Percentiles rank a stretch among this genome's conserved stretches.
Evolutionary conservation across 2,888 invertebrate genomes (phyloP).

Genomic region (Aspidiotus rigidus): DNA sequence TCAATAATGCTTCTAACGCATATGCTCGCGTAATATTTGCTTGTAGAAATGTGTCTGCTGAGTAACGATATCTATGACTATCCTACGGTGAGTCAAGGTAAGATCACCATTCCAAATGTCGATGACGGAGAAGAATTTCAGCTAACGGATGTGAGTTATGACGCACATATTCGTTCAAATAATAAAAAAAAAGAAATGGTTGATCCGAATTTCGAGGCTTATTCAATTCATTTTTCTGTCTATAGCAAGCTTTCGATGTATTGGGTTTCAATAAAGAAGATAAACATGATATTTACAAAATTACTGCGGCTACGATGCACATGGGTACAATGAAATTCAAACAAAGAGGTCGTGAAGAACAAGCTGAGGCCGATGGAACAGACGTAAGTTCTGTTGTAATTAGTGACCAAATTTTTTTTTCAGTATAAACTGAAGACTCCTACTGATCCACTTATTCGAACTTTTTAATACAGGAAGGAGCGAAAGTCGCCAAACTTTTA

Average conservation of each 20-base stretch:
- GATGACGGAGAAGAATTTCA: conserved; percentile 87
- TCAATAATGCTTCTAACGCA: too few relatives aligned
- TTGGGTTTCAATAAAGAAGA: conserved; percentile 96
- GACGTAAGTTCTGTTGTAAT: conserved; percentile 50
- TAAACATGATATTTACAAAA: conserved; percentile 93
- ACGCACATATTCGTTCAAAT: too few relatives aligned
- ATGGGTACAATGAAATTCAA: conserved; percentile 99
- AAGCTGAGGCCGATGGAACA: conserved; percentile 93
- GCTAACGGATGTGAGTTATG: conserved; percentile 71
- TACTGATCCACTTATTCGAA: too few relatives aligned
- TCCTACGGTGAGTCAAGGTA: conserved; percentile 81
- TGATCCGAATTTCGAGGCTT: too few relatives aligned
- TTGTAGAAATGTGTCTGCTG: conserved; percentile 48
- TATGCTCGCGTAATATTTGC: too few relatives aligned
- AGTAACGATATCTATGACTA: conserved; percentile 60
- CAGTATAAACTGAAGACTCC: too few relatives aligned
- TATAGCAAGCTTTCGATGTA: conserved; percentile 96
- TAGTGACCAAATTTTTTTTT: too few relatives aligned
- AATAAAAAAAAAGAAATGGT: too few relatives aligned
- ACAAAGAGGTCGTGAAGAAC: conserved; percentile 99
- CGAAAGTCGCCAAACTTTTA: conserved; percentile 82
- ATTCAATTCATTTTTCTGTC: conserved; percentile 11
- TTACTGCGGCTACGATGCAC: conserved; percentile 98
- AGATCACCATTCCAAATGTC: conserved; percentile 86
- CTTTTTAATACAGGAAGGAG: conserved; percentile 67